A percentile compares a stretch with the other conserved stretches of the same genome.
Evolutionary conservation across 2,888 invertebrate genomes (phyloP).

Genomic region (Adelognathus sp.): DNA sequence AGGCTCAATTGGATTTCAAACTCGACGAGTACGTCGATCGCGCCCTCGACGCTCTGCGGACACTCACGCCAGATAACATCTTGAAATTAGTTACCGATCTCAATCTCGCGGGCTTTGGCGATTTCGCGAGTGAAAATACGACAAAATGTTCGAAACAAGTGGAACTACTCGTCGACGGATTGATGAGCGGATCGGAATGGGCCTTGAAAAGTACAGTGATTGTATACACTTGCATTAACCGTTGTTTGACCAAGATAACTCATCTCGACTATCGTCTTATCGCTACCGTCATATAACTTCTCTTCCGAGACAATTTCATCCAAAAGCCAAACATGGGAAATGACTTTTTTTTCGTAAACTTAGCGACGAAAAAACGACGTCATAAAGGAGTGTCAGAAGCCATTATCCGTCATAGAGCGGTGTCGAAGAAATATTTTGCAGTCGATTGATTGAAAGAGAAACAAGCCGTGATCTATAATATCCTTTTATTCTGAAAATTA

Average conservation of each 20-base stretch:
- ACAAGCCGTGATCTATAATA: too few relatives aligned
- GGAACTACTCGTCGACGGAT: constrained; percentile 9
- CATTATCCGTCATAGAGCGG: too few relatives aligned
- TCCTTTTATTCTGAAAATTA: too few relatives aligned
- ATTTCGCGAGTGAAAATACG: not conserved
- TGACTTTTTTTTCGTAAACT: not conserved
- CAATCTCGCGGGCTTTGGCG: not conserved
- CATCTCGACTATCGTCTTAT: not conserved
- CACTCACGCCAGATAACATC: constrained; percentile 10
- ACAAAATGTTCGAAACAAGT: constrained; percentile 34
- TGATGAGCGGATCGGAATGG: constrained; percentile 20
- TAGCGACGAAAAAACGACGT: too few relatives aligned
- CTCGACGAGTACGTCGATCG: not conserved
- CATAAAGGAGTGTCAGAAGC: too few relatives aligned
- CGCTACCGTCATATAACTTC: not conserved
- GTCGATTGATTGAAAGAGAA: too few relatives aligned
- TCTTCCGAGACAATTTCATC: not conserved
- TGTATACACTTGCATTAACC: not conserved
- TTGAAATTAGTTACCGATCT: not conserved
- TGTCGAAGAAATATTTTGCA: too few relatives aligned
- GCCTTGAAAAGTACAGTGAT: constrained; percentile 47
- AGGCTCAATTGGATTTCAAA: not conserved
- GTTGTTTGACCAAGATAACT: not conserved
- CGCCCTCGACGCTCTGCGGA: not conserved
- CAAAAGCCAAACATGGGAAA: not conserved